Base-by-base conservation (phyloP, 1,140 invertebrate genomes). In the Lithobius niger region DNA sequence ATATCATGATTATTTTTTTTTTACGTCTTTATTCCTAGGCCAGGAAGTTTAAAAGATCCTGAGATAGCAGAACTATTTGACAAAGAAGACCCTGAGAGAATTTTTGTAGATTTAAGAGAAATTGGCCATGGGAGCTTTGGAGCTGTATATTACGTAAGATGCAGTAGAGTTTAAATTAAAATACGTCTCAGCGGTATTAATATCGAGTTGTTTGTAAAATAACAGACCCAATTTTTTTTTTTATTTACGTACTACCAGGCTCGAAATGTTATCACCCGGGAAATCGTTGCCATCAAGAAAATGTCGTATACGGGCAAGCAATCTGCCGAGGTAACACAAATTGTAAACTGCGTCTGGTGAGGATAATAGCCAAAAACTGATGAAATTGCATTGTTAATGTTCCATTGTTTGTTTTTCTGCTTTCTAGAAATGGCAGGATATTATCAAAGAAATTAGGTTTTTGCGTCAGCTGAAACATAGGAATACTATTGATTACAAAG, bases 121-220 rank as follows among this genome's bases (percentile, higher is more conserved):
- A 99, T 99, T 70, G 97, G 97, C 54, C 95, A 99, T 84, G 97
- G 97, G 60, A 97, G 93, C 68, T 99, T 99, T 73, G 97, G 97
- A 52, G 94, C 96, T 59, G 97, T 99, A 49, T 99, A 98, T 70
- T 99, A 97, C 79, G 97, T 79, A 66, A 75, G 76, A 70, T 27
- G 13, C 27, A 31, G n/a, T 21, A 28, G 25, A 10, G 10, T 36
- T 36, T 36, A 36, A 36, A 36, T 10, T 36, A 10, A 10, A 36
- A 10, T 36, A 36, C 31, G 10, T 36, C n/a, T 36, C 31, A 36
- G n/a, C n/a, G 31, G n/a, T 10, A 36, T 36, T 10, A 36, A n/a
- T 36, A 10, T n/a, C n/a, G n/a, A n/a, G n/a, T n/a, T n/a, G n/a
- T n/a, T n/a, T n/a, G n/a, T n/a, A n/a, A n/a, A n/a, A n/a, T n/a